phyloP scores from a whole-genome alignment of 2,797 vertebrate genomes.

The Discoglossus pictus region DNA sequence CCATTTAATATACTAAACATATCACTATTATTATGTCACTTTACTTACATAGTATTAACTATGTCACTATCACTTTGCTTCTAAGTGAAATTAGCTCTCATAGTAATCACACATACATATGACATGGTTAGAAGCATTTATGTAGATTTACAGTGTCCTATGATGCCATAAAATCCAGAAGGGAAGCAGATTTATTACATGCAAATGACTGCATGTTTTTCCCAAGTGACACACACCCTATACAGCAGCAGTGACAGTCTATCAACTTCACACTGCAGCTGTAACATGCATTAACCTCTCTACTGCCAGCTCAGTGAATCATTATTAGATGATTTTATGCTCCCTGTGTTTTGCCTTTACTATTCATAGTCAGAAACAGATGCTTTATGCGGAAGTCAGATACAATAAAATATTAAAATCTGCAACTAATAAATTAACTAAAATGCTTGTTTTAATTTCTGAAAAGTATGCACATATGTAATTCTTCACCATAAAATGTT shows the following conservation, averaged over 20 bases:
- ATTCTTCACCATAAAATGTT: too few relatives aligned
- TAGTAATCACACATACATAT: constrained; percentile 1
- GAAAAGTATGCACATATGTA: too few relatives aligned
- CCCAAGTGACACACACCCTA: constrained; percentile 28
- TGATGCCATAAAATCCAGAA: constrained; percentile 39
- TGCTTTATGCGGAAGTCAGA: too few relatives aligned
- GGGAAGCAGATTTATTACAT: constrained; percentile 41
- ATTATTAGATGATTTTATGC: too few relatives aligned
- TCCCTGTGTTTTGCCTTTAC: too few relatives aligned
- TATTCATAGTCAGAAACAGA: too few relatives aligned
- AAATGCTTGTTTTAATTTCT: too few relatives aligned
- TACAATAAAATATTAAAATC: too few relatives aligned
- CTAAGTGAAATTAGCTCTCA: neutral
- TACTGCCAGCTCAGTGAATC: constrained; percentile 17
- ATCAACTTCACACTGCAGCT: constrained; percentile 37
- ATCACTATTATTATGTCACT: constrained; percentile 1
- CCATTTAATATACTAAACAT: neutral
- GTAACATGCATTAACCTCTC: constrained; percentile 42
- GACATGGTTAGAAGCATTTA: constrained; percentile 19
- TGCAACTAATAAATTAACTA: too few relatives aligned
- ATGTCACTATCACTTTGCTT: too few relatives aligned
- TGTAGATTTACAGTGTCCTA: constrained; percentile 31
- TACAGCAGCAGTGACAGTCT: constrained; percentile 45
- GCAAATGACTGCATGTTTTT: constrained; percentile 41
- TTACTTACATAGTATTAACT: neutral